Percentiles rank a stretch among this genome's conserved stretches.
phyloP scores from a whole-genome alignment of 1,140 invertebrate genomes.

The Mesaphorura yosii region DNA sequence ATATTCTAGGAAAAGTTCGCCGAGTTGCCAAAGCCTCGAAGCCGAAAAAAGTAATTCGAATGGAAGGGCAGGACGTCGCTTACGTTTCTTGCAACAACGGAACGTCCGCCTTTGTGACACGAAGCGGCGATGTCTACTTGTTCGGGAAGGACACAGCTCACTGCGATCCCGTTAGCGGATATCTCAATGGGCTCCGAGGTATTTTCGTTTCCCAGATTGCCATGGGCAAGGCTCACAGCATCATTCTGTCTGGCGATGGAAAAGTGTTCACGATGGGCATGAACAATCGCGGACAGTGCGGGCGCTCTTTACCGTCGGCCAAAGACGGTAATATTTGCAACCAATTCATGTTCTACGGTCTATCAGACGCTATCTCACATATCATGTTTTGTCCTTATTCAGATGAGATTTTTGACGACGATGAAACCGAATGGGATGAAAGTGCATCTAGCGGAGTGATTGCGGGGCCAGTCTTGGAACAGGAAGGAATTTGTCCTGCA shows the following conservation, averaged over 20 bases:
- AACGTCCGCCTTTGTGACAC: conserved; percentile 79
- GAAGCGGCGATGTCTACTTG: conserved; percentile 77
- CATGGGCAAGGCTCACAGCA: conserved; percentile 88
- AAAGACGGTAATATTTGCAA: conserved; percentile 51
- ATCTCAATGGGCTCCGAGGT: conserved; percentile 61
- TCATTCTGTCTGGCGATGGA: conserved; percentile 75
- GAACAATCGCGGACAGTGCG: conserved; percentile 97
- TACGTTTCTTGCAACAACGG: conserved; percentile 86
- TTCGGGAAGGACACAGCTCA: conserved; percentile 90
- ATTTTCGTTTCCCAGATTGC: conserved; percentile 71
- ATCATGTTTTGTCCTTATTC: too few species aligned
- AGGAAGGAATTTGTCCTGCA: conserved; percentile 50
- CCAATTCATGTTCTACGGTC: conserved; percentile 15
- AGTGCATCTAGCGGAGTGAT: conserved; percentile 29
- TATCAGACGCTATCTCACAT: too few species aligned
- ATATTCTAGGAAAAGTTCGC: conserved; percentile 53
- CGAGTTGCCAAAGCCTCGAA: conserved; percentile 79
- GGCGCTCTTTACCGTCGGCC: conserved; percentile 63
- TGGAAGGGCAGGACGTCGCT: conserved; percentile 70
- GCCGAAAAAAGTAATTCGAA: conserved; percentile 81
- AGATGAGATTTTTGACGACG: conserved; percentile 43
- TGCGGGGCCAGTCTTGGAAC: conserved; percentile 32
- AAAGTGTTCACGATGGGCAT: conserved; percentile 91
- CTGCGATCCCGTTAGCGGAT: conserved; percentile 60
- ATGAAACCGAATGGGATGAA: conserved; percentile 47